These are phyloP conservation scores for Taphrorychus bicolor DNA, from an alignment of 2,888 invertebrate species.

Conservation along the genomic window DNA sequence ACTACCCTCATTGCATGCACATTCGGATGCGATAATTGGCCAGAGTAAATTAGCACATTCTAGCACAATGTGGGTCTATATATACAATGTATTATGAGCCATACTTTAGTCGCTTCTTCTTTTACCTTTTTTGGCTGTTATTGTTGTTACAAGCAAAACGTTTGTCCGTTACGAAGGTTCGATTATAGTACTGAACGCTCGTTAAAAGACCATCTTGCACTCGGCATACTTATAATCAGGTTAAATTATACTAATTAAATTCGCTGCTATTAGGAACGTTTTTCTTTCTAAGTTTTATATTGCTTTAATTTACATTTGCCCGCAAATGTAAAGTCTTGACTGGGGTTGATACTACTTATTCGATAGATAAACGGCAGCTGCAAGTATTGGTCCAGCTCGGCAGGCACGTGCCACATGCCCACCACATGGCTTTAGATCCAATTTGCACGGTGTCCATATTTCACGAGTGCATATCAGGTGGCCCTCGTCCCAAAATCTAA, in stretches of 20 bases:
- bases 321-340: too few species aligned
- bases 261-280: conserved; percentile 10
- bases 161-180: not conserved
- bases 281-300: conserved; percentile 1
- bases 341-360: too few species aligned
- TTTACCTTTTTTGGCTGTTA: not conserved
- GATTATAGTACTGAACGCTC: not conserved
- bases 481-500: conserved; percentile 38
- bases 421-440: conserved; percentile 40
- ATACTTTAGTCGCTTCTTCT: not conserved
- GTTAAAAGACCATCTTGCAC: conserved; percentile 15
- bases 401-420: conserved; percentile 41
- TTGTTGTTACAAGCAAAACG: not conserved
- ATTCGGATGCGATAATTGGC: conserved; percentile 25
- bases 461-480: conserved; percentile 39
- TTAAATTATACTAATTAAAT: conserved; percentile 22
- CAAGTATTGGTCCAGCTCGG: conserved; percentile 35
- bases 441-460: conserved; percentile 42
- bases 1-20: conserved; percentile 27
- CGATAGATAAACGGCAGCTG: conserved; percentile 40
- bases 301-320: not conserved
- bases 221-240: conserved; percentile 24
- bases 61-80: conserved; percentile 22
- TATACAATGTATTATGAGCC: not conserved
- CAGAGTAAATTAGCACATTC: conserved; percentile 22